Base-by-base conservation (phyloP, 2,113 vertebrate genomes). In the Alosa alosa region DNA sequence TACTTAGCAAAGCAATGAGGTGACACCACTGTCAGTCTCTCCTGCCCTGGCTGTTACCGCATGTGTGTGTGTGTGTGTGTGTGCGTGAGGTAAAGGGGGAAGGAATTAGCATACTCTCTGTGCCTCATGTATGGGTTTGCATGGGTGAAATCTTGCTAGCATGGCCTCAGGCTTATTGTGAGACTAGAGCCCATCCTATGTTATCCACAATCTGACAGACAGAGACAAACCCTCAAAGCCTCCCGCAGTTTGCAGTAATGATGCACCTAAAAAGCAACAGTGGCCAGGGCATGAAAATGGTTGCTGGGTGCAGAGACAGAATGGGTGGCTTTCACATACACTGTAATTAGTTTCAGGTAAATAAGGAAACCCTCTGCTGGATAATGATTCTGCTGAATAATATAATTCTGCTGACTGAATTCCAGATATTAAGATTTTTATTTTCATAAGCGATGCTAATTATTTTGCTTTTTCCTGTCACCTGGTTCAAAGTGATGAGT, bases 11-110 rank as follows among this genome's bases (percentile, higher is more conserved):
- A 82, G 86, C 90, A 90, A 89, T 91, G 85, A 90, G 87, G 91
- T 92, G 90, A 91, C 84, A 89, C 91, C 86, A 90, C 86, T 94
- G 91, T 89, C 86, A 89, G 88, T 90, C 57, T 78, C 86, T 82
- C 87, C 88, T 90, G 84, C 86, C 89, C 64, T 13, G 25, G 9
- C 64, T 6, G 60, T 64, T 22, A 20, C 22, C 31, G 55, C 6
- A 15, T 60, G 55, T 20, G 18, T 60, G 55, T 64, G 22, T 22
- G 20, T n/a, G 60, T 22, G 18, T 64, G 20, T 64, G 60, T 64
- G 60, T 64, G 60, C n/a, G 64, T 72, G n/a, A 13, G 9, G 6
- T 1, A 36, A 1, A 10, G 31, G 25, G 68, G 36, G 68, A 36
- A 36, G 31, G 36, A 9, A 15, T 78, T 78, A 78, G 72, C 72